These are phyloP conservation scores for Tragelaphus scriptus DNA, from an alignment of 2,113 vertebrate genomes.

Conservation along the genomic window DNA sequence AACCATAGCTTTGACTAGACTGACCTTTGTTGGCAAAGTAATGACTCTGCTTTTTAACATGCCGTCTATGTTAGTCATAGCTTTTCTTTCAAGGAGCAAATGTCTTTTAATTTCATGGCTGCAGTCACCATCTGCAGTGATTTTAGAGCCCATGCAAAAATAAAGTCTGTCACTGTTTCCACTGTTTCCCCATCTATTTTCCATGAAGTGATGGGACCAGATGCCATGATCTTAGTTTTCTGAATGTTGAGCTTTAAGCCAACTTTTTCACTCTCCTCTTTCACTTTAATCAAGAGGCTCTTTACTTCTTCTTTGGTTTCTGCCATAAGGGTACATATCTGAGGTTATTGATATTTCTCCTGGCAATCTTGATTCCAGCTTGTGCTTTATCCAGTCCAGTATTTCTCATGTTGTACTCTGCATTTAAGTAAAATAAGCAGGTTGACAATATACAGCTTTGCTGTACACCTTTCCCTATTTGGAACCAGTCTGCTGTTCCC, in stretches of 20 bases:
- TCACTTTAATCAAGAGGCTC: neutral
- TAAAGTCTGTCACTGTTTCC: neutral
- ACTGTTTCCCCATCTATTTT: neutral
- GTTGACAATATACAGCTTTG: neutral
- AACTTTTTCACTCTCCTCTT: neutral
- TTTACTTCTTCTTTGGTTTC: fast-evolving
- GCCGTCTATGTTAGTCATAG: neutral
- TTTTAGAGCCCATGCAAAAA: neutral
- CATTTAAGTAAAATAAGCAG: neutral
- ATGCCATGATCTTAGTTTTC: neutral
- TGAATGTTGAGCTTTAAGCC: neutral
- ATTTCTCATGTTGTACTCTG: neutral
- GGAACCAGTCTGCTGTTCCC: neutral
- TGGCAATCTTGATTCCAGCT: neutral
- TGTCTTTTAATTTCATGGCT: neutral
- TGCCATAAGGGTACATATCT: neutral
- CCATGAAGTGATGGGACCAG: neutral
- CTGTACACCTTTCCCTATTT: neutral
- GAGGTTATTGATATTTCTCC: neutral
- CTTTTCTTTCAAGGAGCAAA: neutral
- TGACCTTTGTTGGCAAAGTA: neutral
- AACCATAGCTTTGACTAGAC: neutral
- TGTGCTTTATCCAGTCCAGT: neutral
- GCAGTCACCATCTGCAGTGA: fast-evolving
- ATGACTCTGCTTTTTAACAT: neutral